Conservation (phyloP, 1,140 invertebrate genomes). For the Pararge aegeria region DNA sequence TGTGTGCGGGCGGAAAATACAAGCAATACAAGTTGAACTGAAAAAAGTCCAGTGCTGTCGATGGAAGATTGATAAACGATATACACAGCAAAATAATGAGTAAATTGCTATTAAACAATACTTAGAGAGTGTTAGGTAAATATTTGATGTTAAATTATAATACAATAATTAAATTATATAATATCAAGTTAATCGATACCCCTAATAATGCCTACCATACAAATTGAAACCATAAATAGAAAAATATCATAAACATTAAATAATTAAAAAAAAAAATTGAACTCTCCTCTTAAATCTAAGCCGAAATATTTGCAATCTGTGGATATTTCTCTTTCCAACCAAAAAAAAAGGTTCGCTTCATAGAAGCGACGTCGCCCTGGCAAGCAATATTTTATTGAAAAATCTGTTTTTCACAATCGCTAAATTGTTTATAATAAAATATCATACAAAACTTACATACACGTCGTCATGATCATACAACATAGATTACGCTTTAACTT, state of each 20-base stretch:
- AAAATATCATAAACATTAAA: conserved; percentile 36
- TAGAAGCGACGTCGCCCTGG: conserved; percentile 62
- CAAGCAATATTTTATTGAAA: conserved; percentile 43
- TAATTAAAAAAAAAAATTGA: conserved; percentile 53
- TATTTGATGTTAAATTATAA: conserved; percentile 27
- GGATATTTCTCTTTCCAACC: conserved; percentile 21
- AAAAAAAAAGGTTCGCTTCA: conserved; percentile 61
- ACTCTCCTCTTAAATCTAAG: conserved; percentile 49
- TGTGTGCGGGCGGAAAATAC: no score
- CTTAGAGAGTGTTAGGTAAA: conserved; percentile 37
- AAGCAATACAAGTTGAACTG: no score
- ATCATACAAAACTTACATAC: conserved; percentile 72
- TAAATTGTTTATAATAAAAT: conserved; percentile 57
- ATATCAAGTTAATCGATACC: conserved; percentile 44
- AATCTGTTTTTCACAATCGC: conserved; percentile 50
- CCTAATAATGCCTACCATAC: conserved; percentile 64
- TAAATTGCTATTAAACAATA: conserved; percentile 43
- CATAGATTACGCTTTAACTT: conserved; percentile 4
- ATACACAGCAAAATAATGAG: conserved; percentile 7
- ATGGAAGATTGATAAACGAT: conserved; percentile 12
- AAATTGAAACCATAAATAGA: conserved; percentile 63
- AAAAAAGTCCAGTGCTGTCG: conserved; percentile 14
- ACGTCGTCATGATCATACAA: conserved; percentile 22
- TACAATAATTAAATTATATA: conserved; percentile 34
- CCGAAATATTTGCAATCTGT: conserved; percentile 30